Evolutionary conservation across 2,113 vertebrate species (phyloP), one percentile per base, ranked within the genome.

Genomic region (Baryphthengus martii): DNA sequence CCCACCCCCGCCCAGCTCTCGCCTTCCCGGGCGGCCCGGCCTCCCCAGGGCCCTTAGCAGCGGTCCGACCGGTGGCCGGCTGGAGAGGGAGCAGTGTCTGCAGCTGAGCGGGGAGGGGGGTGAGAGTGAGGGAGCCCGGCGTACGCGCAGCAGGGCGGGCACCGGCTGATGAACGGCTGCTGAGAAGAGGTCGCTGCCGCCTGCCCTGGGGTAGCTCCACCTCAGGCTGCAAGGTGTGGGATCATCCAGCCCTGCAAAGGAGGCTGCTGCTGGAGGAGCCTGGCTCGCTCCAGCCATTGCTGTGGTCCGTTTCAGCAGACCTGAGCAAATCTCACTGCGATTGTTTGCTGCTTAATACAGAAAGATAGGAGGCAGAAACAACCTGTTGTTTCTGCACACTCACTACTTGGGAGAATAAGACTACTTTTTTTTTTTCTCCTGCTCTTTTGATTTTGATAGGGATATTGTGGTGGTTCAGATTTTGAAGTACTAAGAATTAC

Each of bases 301-400:
- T 20, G 4, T 2, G 31, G 6, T 9, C 21, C 39, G 0, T 7
- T 9, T 49, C 39, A 14, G 45, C 1, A 29, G 45, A 29, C 31
- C 25, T 37, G 5, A 44, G 28, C 25, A 4, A 9, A 29, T 4
- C 23, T 59, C 16, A 3, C 29, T 1, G 56, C 0, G 56, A 13
- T 3, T 7, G 20, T 26, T 37, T 10, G 20, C 5, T 47, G 21
- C 50, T 18, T 14, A 8, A 4, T 4, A 8, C 0, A 5, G 11
- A 16, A 11, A 11, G 24, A 2, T 18, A 1, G 0, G 39, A 24
- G 45, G 29, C 50, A 11, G 45, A 1, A 67, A 14, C 8, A 24
- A 42, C 72, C 40, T 68, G 56, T 44, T 49, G 72, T 19, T 12
- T 44, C 55, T 7, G 72, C 50, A 13, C 6, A 0, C 35, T 61